These are phyloP conservation scores for Bufo gargarizans DNA, from an alignment of 2,113 vertebrate species.

Conservation along the genomic window DNA sequence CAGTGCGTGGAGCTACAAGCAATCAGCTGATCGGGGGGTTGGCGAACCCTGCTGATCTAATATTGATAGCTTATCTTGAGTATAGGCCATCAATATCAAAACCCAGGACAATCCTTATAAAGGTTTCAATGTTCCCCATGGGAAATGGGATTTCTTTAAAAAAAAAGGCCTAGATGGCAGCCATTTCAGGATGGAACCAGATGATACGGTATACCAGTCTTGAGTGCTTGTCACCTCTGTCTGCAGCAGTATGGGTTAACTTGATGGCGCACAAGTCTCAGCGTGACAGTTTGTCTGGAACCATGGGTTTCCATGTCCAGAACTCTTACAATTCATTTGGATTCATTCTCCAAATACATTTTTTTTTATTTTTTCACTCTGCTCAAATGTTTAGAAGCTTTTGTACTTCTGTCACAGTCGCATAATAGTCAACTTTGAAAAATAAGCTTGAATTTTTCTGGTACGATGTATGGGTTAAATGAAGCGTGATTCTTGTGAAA, in stretches of 20 bases:
- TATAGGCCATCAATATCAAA: too few relatives aligned
- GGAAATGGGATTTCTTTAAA: too few relatives aligned
- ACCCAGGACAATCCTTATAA: too few relatives aligned
- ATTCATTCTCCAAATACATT: background rate
- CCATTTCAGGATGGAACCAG: too few relatives aligned
- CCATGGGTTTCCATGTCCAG: background rate
- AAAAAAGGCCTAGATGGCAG: too few relatives aligned
- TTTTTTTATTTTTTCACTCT: background rate
- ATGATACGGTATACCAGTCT: background rate
- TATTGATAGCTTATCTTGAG: too few relatives aligned
- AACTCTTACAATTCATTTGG: background rate
- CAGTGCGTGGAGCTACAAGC: too few relatives aligned
- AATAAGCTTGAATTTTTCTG: background rate
- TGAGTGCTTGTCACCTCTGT: background rate
- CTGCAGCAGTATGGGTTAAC: constrained; percentile 1
- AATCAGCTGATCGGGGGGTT: too few relatives aligned
- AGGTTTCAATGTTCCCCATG: too few relatives aligned
- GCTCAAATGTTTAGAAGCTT: background rate
- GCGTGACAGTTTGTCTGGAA: background rate
- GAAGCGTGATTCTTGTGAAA: constrained; percentile 7
- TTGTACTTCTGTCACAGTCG: background rate
- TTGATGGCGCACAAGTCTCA: background rate
- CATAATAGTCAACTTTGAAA: background rate
- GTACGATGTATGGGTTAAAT: background rate
- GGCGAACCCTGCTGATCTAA: too few relatives aligned